Evolutionary conservation across 1,140 invertebrate species (phyloP).

Genomic region (Polypedilum pembai): DNA sequence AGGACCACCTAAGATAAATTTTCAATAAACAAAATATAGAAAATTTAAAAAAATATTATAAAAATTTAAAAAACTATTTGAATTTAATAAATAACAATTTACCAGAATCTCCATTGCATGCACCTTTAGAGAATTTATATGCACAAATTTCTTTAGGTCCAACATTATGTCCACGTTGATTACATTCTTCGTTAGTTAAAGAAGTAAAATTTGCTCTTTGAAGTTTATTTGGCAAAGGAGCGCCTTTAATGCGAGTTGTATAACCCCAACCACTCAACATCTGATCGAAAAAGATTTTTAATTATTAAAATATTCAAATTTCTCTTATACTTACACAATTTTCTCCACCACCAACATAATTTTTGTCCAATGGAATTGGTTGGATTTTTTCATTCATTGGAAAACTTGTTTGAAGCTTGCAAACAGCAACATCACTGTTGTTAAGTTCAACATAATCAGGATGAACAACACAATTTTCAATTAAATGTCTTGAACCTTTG

Average conservation of each 20-base stretch:
- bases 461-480: not conserved
- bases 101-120: too few relatives aligned
- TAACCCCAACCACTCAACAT: constrained; percentile 2
- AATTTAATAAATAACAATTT: too few relatives aligned
- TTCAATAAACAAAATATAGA: not conserved
- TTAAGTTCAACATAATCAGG: constrained; percentile 21
- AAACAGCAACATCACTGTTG: constrained; percentile 20
- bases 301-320: not conserved
- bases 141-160: not conserved
- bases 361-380: not conserved
- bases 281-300: not conserved
- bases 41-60: too few relatives aligned
- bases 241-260: not conserved
- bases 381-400: not conserved
- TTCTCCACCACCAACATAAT: not conserved
- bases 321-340: not conserved
- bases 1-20: not conserved
- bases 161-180: not conserved
- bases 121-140: not conserved
- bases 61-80: too few relatives aligned
- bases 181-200: not conserved
- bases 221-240: not conserved
- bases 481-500: not conserved
- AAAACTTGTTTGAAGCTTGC: not conserved
- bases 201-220: not conserved